Evolutionary conservation across 2,113 vertebrate genomes (phyloP).

Genomic region (Trematomus loennbergii): DNA sequence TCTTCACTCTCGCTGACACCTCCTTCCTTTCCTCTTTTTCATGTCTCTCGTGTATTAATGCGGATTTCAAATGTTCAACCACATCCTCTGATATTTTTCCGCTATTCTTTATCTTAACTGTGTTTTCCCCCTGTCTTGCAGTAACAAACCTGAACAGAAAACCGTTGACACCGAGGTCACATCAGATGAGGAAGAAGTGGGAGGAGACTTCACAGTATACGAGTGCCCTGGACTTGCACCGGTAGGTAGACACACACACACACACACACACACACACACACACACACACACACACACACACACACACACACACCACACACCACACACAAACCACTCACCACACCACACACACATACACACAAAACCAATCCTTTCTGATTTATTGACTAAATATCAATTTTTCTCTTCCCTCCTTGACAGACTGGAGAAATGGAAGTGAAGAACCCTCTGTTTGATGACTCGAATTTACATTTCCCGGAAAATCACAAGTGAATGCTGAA

Average conservation of each 20-base stretch:
- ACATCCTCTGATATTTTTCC: background rate
- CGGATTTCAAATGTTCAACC: background rate
- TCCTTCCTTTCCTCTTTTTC: background rate
- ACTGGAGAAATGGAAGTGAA: constrained; percentile 99
- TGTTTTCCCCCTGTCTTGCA: constrained; percentile 49
- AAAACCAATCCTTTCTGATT: background rate
- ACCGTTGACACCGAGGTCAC: constrained; percentile 84
- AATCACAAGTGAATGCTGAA: constrained; percentile 80
- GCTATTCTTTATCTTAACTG: background rate
- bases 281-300: constrained; percentile 17
- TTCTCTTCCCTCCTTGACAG: constrained; percentile 72
- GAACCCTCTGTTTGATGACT: constrained; percentile 95
- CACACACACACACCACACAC: constrained; percentile 11
- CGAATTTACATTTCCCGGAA: constrained; percentile 79
- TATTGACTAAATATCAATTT: background rate
- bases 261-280: background rate
- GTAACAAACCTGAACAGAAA: constrained; percentile 92
- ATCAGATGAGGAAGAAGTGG: constrained; percentile 95
- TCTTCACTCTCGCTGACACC: background rate
- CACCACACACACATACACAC: background rate
- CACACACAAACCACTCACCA: constrained; percentile 1
- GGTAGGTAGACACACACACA: constrained; percentile 78
- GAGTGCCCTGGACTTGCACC: constrained; percentile 97
- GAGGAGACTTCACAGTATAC: constrained; percentile 96
- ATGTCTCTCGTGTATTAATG: background rate